These are phyloP conservation scores for Agonopterix alstromeriana DNA, from an alignment of 2,888 invertebrate species.

Conservation along the genomic window DNA sequence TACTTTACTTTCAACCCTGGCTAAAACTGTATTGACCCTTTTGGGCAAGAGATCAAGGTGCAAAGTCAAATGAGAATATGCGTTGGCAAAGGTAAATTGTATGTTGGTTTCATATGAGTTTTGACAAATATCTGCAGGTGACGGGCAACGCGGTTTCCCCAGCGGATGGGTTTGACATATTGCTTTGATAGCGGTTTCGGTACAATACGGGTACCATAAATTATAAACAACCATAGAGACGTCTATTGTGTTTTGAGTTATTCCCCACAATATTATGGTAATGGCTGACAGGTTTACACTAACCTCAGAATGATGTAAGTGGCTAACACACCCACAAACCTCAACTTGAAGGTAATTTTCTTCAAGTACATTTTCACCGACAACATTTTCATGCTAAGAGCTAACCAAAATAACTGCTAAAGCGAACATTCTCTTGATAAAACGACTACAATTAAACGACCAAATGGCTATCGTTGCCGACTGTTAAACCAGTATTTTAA, in stretches of 20 bases:
- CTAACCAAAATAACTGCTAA: no score
- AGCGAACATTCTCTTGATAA: no score
- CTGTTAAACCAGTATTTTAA: no score
- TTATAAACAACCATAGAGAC: constrained; percentile 26
- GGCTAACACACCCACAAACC: no score
- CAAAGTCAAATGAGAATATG: constrained; percentile 6
- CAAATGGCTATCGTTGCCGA: no score
- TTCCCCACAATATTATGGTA: constrained; percentile 2
- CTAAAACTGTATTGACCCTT: no score
- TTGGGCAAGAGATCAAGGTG: constrained; percentile 16
- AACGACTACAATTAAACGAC: no score
- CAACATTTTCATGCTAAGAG: no score
- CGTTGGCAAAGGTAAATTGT: constrained; percentile 1
- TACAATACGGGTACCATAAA: constrained; percentile 53
- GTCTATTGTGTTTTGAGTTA: constrained; percentile 7
- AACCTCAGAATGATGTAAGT: no score
- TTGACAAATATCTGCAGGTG: constrained; percentile 75
- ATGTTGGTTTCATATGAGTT: constrained; percentile 48
- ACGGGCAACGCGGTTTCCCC: constrained; percentile 56
- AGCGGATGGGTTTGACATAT: constrained; percentile 69
- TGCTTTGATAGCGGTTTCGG: constrained; percentile 60
- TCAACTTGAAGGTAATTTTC: no score
- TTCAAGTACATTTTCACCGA: no score
- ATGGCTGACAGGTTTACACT: no score
- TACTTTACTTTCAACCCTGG: background rate